These are phyloP conservation scores for Halichoeres trimaculatus DNA, from an alignment of 2,113 vertebrate genomes.

Conservation along the genomic window DNA sequence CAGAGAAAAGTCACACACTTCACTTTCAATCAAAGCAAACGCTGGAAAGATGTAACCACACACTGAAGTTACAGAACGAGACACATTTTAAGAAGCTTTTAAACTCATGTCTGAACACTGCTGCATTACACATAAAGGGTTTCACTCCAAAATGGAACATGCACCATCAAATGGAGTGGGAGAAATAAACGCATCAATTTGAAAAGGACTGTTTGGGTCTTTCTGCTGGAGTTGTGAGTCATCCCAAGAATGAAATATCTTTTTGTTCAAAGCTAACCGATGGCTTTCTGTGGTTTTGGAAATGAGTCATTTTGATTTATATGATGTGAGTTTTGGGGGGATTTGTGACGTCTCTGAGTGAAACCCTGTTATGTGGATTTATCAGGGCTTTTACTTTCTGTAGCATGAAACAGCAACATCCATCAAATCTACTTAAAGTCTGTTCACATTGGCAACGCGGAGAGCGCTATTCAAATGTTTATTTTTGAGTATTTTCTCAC, in stretches of 20 bases:
- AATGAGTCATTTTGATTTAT: conserved; percentile 41
- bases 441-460: conserved; percentile 58
- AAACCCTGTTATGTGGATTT: conserved; percentile 47
- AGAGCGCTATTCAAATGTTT: conserved; percentile 3
- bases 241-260: conserved; percentile 44
- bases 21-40: conserved; percentile 4
- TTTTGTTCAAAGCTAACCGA: conserved; percentile 62
- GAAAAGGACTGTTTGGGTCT: conserved; percentile 56
- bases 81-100: conserved; percentile 55
- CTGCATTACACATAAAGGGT: conserved; percentile 35
- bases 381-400: conserved; percentile 35
- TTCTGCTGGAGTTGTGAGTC: conserved; percentile 64
- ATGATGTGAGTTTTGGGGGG: conserved; percentile 26
- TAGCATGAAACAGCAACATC: conserved; percentile 31
- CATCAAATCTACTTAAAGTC: conserved; percentile 58
- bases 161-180: conserved; percentile 7
- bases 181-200: conserved; percentile 51
- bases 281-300: conserved; percentile 60
- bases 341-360: conserved; percentile 23
- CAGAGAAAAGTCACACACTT: background rate
- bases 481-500: conserved; percentile 45
- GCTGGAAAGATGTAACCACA: conserved; percentile 21
- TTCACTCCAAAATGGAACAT: conserved; percentile 43
- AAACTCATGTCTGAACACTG: conserved; percentile 49
- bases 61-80: conserved; percentile 34